phyloP scores from a whole-genome alignment of 2,797 vertebrate species.

The Danionella dracula region DNA sequence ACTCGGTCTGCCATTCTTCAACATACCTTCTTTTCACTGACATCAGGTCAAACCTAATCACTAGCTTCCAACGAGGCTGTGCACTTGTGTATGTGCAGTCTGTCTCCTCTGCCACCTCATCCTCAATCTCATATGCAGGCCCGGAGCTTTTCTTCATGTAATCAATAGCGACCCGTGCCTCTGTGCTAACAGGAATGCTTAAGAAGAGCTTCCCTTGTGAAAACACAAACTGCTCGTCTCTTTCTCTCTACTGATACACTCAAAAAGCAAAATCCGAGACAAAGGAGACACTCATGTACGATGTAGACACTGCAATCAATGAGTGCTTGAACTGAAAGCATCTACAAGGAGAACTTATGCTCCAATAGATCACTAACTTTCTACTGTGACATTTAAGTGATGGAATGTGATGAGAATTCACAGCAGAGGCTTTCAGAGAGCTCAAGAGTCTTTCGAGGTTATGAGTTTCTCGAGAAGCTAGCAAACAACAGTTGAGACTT shows the following conservation, averaged over 20 bases:
- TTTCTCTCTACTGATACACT: slow-evolving; percentile 16
- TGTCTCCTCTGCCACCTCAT: slow-evolving; percentile 7
- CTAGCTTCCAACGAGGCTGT: slow-evolving; percentile 14
- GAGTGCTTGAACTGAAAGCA: slow-evolving; percentile 4
- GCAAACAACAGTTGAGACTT: slow-evolving; percentile 6
- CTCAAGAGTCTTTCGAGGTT: neutral
- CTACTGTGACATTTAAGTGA: neutral
- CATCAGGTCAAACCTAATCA: slow-evolving; percentile 43
- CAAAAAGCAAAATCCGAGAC: slow-evolving; percentile 12
- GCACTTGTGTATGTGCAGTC: slow-evolving; percentile 15
- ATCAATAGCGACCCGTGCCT: slow-evolving; percentile 25
- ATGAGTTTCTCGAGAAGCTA: neutral
- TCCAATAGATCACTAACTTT: neutral
- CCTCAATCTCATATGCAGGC: slow-evolving; percentile 16
- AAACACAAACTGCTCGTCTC: slow-evolving; percentile 12
- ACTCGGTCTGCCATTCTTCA: slow-evolving; percentile 5
- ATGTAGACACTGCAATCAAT: neutral
- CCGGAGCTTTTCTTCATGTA: slow-evolving; percentile 34
- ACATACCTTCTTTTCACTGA: slow-evolving; percentile 9
- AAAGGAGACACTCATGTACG: slow-evolving; percentile 3
- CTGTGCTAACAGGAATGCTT: slow-evolving; percentile 22
- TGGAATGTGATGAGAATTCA: neutral
- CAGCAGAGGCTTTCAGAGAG: neutral
- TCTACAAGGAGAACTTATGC: neutral
- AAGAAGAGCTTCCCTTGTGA: slow-evolving; percentile 12